Percentiles rank a stretch among this genome's conserved stretches.
phyloP scores from a whole-genome alignment of 2,113 vertebrate species.

The Hippocampus barbouri region DNA sequence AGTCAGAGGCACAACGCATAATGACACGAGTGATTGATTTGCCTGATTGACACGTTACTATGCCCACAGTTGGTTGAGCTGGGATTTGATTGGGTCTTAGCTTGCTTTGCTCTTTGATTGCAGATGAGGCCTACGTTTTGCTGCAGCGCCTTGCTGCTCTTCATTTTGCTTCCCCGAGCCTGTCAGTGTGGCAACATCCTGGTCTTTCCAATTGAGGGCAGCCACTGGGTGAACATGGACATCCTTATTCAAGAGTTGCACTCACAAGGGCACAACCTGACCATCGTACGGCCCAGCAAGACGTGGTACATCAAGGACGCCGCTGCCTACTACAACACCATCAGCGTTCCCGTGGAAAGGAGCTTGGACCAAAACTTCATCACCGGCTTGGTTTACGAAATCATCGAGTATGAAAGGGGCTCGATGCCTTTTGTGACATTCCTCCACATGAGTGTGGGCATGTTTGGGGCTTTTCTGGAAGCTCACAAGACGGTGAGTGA shows the following conservation, averaged over 20 bases:
- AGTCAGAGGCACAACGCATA: too few relatives aligned
- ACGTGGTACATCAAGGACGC: slow-evolving; percentile 55
- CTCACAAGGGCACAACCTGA: slow-evolving; percentile 53
- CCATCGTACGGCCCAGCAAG: slow-evolving; percentile 38
- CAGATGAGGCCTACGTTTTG: slow-evolving; percentile 38
- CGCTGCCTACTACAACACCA: slow-evolving; percentile 32
- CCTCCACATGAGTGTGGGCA: slow-evolving; percentile 4
- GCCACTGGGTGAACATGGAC: slow-evolving; percentile 69
- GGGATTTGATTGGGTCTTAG: neutral
- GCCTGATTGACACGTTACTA: too few relatives aligned
- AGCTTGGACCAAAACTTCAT: slow-evolving; percentile 7
- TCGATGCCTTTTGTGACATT: slow-evolving; percentile 7
- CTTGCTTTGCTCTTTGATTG: neutral
- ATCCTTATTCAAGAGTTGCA: slow-evolving; percentile 52
- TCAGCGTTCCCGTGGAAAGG: slow-evolving; percentile 36
- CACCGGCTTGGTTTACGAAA: fast-evolving
- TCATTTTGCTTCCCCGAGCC: slow-evolving; percentile 14
- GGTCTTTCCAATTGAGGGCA: slow-evolving; percentile 58
- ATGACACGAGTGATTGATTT: too few relatives aligned
- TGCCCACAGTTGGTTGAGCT: neutral
- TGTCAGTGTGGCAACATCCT: slow-evolving; percentile 58
- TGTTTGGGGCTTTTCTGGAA: neutral
- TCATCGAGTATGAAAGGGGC: slow-evolving; percentile 27
- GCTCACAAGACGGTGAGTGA: slow-evolving; percentile 9
- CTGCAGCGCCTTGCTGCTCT: slow-evolving; percentile 37